Conservation (phyloP, 2,113 vertebrate species). For the Lathamus discolor region DNA sequence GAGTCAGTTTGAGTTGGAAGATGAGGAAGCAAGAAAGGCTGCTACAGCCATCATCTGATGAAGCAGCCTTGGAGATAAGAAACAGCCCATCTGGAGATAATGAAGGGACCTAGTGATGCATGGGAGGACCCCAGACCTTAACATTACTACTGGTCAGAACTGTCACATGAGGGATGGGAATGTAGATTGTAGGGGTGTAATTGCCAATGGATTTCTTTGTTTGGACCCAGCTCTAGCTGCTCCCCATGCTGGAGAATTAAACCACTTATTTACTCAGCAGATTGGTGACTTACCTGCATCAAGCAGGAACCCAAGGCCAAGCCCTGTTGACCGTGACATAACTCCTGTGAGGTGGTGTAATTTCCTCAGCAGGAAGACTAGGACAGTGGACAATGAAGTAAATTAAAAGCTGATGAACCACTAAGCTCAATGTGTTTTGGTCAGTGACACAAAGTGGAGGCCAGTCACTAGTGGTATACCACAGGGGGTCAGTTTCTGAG, state of each 20-base stretch:
- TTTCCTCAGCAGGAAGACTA: neutral
- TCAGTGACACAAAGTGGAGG: neutral
- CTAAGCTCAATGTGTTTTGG: neutral
- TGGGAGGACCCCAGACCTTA: neutral
- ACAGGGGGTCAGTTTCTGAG: neutral
- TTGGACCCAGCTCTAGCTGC: neutral
- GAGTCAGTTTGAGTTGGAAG: neutral
- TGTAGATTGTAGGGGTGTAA: neutral
- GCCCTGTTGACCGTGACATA: neutral
- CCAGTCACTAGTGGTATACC: neutral
- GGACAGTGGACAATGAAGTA: neutral
- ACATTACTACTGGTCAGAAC: neutral
- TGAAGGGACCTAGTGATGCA: neutral
- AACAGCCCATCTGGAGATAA: neutral
- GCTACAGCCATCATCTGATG: neutral
- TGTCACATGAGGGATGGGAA: rapidly evolving
- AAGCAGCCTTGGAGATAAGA: neutral
- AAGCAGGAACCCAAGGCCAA: neutral
- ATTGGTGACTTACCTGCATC: neutral
- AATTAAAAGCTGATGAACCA: neutral
- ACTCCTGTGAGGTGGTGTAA: neutral
- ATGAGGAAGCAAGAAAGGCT: neutral
- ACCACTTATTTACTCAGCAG: neutral
- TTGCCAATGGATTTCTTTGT: neutral
- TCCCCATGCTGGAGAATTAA: neutral